These are phyloP conservation scores for Trachymyrmex cornetzi DNA, from an alignment of 1,140 invertebrate species.

Conservation along the genomic window DNA sequence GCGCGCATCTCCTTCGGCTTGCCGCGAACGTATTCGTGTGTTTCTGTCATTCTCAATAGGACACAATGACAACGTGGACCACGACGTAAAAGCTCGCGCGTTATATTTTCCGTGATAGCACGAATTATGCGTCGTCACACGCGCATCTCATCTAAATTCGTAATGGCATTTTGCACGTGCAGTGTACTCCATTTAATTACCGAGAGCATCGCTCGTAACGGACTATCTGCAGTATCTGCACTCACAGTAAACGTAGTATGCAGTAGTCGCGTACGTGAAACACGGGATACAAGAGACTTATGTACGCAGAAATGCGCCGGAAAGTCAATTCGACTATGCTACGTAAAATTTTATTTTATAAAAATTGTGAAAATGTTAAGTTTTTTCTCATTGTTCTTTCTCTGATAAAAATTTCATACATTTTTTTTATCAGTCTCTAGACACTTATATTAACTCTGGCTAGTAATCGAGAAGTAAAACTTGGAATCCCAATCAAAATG, in stretches of 20 bases:
- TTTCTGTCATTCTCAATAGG: slow-evolving; percentile 39
- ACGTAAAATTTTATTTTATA: not conserved
- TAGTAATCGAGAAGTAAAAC: too few species aligned
- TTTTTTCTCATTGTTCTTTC: not conserved
- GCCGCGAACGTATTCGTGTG: slow-evolving; percentile 48
- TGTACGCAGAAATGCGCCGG: not conserved
- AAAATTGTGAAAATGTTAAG: not conserved
- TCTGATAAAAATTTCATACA: too few species aligned
- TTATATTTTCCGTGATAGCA: slow-evolving; percentile 52
- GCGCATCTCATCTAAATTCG: slow-evolving; percentile 62
- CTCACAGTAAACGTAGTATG: not conserved
- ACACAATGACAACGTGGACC: not conserved
- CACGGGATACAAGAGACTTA: not conserved
- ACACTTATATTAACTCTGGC: too few species aligned
- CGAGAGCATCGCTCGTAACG: slow-evolving; percentile 28
- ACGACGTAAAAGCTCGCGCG: slow-evolving; percentile 43
- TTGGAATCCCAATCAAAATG: too few species aligned
- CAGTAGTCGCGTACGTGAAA: slow-evolving; percentile 7
- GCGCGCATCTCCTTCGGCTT: slow-evolving; percentile 59
- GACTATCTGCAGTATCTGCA: slow-evolving; percentile 20
- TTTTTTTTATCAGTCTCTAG: too few species aligned
- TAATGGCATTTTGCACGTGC: slow-evolving; percentile 44
- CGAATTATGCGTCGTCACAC: slow-evolving; percentile 59
- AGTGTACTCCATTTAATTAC: slow-evolving; percentile 47
- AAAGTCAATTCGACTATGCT: not conserved